phyloP scores from a whole-genome alignment of 1,140 invertebrate genomes.

The Helicoverpa zea region DNA sequence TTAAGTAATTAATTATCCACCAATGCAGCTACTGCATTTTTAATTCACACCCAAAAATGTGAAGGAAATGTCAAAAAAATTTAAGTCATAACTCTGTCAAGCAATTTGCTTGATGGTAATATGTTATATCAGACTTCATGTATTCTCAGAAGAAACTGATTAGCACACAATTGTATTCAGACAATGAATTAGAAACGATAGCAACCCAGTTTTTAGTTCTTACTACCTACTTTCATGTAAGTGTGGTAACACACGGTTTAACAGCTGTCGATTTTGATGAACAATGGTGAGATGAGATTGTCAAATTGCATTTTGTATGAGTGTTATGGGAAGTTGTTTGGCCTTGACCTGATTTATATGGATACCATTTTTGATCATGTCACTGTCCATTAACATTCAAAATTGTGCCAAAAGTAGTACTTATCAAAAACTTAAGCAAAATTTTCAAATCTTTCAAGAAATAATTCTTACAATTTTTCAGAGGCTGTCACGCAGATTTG shows the following conservation, averaged over 20 bases:
- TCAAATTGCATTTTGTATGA: background rate
- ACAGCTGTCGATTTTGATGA: conserved; percentile 1
- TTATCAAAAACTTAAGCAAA: no score
- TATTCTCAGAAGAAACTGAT: conserved; percentile 24
- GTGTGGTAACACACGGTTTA: background rate
- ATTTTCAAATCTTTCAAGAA: no score
- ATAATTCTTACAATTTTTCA: no score
- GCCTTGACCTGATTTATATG: background rate
- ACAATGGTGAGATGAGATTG: background rate
- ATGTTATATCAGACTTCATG: conserved; percentile 24
- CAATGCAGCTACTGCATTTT: background rate
- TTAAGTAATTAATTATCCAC: background rate
- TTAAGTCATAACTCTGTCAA: conserved; percentile 23
- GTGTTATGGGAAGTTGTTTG: no score
- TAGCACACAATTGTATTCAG: conserved; percentile 32
- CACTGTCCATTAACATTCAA: background rate
- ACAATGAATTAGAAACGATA: conserved; percentile 47
- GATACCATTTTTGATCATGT: background rate
- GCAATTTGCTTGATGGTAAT: conserved; percentile 2
- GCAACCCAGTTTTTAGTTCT: conserved; percentile 40
- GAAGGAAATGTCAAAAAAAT: background rate
- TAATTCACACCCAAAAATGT: background rate
- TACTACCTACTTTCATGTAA: conserved; percentile 40
- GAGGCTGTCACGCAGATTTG: no score
- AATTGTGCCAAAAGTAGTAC: no score